Base-by-base conservation (phyloP, 2,888 invertebrate genomes). In the Encarsia formosa region DNA sequence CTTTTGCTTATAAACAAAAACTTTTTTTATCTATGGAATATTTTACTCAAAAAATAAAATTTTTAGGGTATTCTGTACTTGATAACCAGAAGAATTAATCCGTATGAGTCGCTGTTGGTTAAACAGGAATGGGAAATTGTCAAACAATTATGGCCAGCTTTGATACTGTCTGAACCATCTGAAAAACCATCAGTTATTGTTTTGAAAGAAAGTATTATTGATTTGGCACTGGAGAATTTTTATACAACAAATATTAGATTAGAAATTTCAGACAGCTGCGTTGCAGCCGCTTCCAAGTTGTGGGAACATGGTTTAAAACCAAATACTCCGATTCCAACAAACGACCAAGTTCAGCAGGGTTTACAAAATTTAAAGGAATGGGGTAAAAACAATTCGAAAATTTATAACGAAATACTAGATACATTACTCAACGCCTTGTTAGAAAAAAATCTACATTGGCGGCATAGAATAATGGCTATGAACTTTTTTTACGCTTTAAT, bases 151-250 rank as follows among this genome's bases (percentile, higher is more conserved):
- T 93, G 93, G 91, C 88, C 91, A 0, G 83, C 87, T 2, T 68
- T 95, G 18, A 77, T 92, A 1, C 78, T 80, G 51, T 86, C 91
- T 1, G 85, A 85, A 57, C 85, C 90, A 41, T 91, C 91, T 3
- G 94, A 95, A 67, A 93, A 94, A 68, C 85, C 86, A 1, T 88
- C 87, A 35, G 86, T 92, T 45, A 82, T 88, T 42, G 76, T 75
- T 16, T 54, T 73, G 26, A 81, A 84, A 57, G 81, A 82, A 58
- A 73, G 71, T 0, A 72, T 84, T 46, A 71, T 77, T 35, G 81
- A 82, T 3, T 66, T 75, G 0, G 74, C 86, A 1, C 79, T 79
- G 50, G 80, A 81, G 23, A 76, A 78, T 59, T 85, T 85, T 65
- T 81, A 82, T 1, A 81, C 84, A 0, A 79, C 83, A 15, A 79